Base-by-base conservation (phyloP, 2,113 vertebrate species). In the Esox niger region DNA sequence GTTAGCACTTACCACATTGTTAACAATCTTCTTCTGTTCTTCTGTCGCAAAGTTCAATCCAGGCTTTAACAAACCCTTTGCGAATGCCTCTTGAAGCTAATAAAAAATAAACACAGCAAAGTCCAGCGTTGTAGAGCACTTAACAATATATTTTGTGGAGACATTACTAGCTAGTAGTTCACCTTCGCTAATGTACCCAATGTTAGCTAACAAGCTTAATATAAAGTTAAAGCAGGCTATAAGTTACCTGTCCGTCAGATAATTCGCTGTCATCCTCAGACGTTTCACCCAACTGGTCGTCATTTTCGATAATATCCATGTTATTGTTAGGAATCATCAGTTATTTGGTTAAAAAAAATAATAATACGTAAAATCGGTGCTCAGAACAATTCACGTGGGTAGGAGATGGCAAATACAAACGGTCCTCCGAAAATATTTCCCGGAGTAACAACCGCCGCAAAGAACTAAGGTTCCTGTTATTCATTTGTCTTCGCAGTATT, bases 191-290 rank as follows among this genome's bases (percentile, higher is more conserved):
- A 58, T 1, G 2, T 58, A 11, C 69, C 69, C 47, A 47, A 13
- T 38, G 56, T 66, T 75, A 71, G 75, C 72, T 6, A 38, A 9
- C 35, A 38, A 38, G 35, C 35, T n/a, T n/a, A n/a, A n/a, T n/a
- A n/a, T n/a, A n/a, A n/a, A n/a, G n/a, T n/a, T n/a, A n/a, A n/a
- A 6, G 13, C 55, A 32, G 9, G 58, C n/a, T 6, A 21, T 6
- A 25, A 38, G 86, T 71, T 60, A 95, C 95, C 89, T 91, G 92
- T 64, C 68, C 54, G 67, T 96, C 94, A 0, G 93, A 91, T 55
- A 95, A 64, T 6, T 93, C 85, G 17, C 81, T 83, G 21, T 83
- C 71, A 1, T 94, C 93, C 2, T 94, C 95, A 0, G 93, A 93
- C 2, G 92, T 92, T 1, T 75, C 67, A 4, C 76, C 89, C 2